These are phyloP conservation scores for Oncorhynchus keta DNA, from an alignment of 2,113 vertebrate genomes.

Conservation along the genomic window DNA sequence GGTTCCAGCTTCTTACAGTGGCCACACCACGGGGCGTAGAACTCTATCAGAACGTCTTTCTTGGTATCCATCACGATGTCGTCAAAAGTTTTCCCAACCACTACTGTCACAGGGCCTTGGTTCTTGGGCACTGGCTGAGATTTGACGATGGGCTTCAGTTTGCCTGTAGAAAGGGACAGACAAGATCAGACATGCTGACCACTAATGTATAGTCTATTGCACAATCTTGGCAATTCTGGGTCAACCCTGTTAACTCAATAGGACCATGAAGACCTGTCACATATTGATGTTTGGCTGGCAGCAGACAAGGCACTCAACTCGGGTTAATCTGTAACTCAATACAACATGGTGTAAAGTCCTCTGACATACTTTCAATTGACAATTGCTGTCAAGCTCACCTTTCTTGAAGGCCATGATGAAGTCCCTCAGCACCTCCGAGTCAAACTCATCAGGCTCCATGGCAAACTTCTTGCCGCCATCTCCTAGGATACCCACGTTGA, in stretches of 20 bases:
- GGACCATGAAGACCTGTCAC: no score
- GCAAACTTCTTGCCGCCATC: slow-evolving; percentile 87
- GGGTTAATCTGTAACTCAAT: neutral
- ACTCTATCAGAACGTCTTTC: slow-evolving; percentile 92
- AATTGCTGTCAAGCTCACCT: slow-evolving; percentile 69
- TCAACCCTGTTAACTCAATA: no score
- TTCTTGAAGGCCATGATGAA: slow-evolving; percentile 92
- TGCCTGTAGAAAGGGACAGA: slow-evolving; percentile 73
- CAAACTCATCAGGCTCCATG: slow-evolving; percentile 94
- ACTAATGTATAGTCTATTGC: no score
- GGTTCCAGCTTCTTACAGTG: slow-evolving; percentile 96
- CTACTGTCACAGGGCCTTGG: slow-evolving; percentile 91
- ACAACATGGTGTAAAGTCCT: no score
- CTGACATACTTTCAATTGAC: neutral
- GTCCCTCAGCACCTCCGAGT: slow-evolving; percentile 81
- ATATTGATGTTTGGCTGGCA: no score
- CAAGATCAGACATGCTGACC: neutral
- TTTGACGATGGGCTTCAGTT: slow-evolving; percentile 88
- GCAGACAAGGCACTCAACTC: neutral
- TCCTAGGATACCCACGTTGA: slow-evolving; percentile 87
- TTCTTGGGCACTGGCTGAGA: slow-evolving; percentile 92
- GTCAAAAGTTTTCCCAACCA: slow-evolving; percentile 94
- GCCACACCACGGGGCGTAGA: slow-evolving; percentile 97
- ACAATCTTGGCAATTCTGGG: no score
- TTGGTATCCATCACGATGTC: slow-evolving; percentile 88